Base-by-base conservation (phyloP, 2,113 vertebrate species). In the Phalacrocorax carbo region DNA sequence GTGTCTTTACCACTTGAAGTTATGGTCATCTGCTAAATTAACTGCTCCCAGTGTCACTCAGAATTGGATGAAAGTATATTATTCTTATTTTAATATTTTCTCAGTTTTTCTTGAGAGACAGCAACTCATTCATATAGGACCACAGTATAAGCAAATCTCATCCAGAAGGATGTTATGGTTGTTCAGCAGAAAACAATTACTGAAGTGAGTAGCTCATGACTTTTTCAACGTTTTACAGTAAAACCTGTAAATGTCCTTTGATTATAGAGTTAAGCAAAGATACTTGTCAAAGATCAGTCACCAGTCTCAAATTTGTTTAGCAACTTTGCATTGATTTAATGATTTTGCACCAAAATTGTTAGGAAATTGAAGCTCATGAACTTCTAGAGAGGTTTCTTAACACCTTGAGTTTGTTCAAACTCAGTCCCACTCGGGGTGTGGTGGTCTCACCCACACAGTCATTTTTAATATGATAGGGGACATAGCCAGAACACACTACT, bases 161-260 rank as follows among this genome's bases (percentile, higher is more conserved):
- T 88, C 62, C 51, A 76, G 71, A 62, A 90, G 51, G 34, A 26
- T 90, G 22, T 64, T 93, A 72, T 62, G 60, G 58, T 87, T 60
- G 49, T 90, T 87, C 66, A 90, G 75, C 84, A 94, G 84, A 91
- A 91, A 88, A 82, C 54, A 66, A 44, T 90, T 82, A 69, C 5
- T 46, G 34, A 42, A 93, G 36, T 49, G 65, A 89, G 38, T 49
- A 85, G 57, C 34, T 95, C 19, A 8, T 65, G 30, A 72, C 42
- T 80, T 93, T 93, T 96, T 91, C 46, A 22, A 44, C 62, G 62
- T 82, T 96, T 96, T 90, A n/a, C 20, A 57, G 49, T 80, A 80
- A 79, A 77, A 88, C 42, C 68, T 95, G 27, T 68, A 34, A 89
- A 71, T 75, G 26, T 72, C 78, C 82, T 40, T 82, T 69, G 54